A percentile compares a stretch with the other conserved stretches of the same genome.
Conservation (phyloP, 2,888 invertebrate genomes). For the Philaethria dido region DNA sequence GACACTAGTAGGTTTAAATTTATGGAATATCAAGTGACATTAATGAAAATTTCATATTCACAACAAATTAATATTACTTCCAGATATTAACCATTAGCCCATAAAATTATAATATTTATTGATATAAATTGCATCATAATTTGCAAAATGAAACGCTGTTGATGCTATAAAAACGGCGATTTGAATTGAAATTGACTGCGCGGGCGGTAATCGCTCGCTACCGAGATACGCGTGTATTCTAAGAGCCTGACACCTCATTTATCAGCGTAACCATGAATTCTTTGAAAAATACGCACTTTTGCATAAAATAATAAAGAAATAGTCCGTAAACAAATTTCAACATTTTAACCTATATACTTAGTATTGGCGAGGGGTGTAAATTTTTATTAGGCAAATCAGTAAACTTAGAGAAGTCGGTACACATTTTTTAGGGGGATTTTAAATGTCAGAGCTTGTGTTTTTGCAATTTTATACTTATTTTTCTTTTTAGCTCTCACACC, state of each 20-base stretch:
- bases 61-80: constrained; percentile 12
- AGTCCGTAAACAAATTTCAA: background rate
- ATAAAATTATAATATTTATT: constrained; percentile 27
- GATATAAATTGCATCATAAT: constrained; percentile 23
- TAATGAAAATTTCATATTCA: constrained; percentile 1
- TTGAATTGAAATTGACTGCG: constrained; percentile 52
- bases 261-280: background rate
- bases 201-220: constrained; percentile 54
- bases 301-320: background rate
- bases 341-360: background rate
- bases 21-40: constrained; percentile 3
- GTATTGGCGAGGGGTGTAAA: too few relatives aligned
- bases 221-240: constrained; percentile 58
- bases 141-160: constrained; percentile 20
- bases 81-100: constrained; percentile 12
- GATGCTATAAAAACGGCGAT: constrained; percentile 27
- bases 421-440: too few relatives aligned
- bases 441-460: too few relatives aligned
- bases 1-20: too few relatives aligned
- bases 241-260: constrained; percentile 50
- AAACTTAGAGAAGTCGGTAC: too few relatives aligned
- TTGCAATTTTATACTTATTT: too few relatives aligned
- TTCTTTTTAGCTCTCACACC: too few relatives aligned
- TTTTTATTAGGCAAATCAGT: too few relatives aligned
- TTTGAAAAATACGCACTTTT: background rate